phyloP scores from a whole-genome alignment of 1,140 invertebrate genomes.

The Saxidomus purpurata region DNA sequence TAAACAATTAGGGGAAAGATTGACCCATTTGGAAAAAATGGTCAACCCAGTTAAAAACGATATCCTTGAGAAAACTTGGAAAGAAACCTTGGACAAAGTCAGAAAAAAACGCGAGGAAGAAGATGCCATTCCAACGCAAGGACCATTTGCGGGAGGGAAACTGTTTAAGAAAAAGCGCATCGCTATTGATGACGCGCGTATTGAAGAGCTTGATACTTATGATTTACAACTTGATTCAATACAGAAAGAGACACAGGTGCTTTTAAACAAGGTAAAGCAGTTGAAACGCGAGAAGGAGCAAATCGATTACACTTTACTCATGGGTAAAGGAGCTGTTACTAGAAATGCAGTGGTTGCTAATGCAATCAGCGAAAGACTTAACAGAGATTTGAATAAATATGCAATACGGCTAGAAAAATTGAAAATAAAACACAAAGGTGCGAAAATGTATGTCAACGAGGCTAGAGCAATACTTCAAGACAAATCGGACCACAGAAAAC shows the following conservation, averaged over 20 bases:
- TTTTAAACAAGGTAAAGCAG: slow-evolving; percentile 56
- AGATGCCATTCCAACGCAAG: slow-evolving; percentile 55
- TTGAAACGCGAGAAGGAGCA: slow-evolving; percentile 57
- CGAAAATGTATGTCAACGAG: slow-evolving; percentile 1
- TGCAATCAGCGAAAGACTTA: slow-evolving; percentile 56
- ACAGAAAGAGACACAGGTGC: slow-evolving; percentile 55
- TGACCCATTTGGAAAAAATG: slow-evolving; percentile 21
- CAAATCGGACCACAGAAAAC: too few species aligned
- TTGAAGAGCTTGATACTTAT: slow-evolving; percentile 45
- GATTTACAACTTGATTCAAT: slow-evolving; percentile 46
- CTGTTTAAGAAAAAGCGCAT: slow-evolving; percentile 44
- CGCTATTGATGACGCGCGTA: slow-evolving; percentile 14
- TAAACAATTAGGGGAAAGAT: background rate
- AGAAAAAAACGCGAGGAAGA: slow-evolving; percentile 36
- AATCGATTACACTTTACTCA: slow-evolving; percentile 45
- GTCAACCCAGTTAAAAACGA: background rate
- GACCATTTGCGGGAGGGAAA: slow-evolving; percentile 52
- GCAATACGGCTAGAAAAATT: slow-evolving; percentile 52
- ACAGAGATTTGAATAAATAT: slow-evolving; percentile 62
- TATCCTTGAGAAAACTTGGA: slow-evolving; percentile 30
- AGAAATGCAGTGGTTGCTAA: slow-evolving; percentile 50
- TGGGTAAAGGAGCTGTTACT: slow-evolving; percentile 42
- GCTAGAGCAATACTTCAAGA: background rate
- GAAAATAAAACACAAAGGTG: slow-evolving; percentile 53
- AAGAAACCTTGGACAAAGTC: slow-evolving; percentile 13